phyloP scores from a whole-genome alignment of 2,797 vertebrate genomes.

The Poeciliopsis presidionis region DNA sequence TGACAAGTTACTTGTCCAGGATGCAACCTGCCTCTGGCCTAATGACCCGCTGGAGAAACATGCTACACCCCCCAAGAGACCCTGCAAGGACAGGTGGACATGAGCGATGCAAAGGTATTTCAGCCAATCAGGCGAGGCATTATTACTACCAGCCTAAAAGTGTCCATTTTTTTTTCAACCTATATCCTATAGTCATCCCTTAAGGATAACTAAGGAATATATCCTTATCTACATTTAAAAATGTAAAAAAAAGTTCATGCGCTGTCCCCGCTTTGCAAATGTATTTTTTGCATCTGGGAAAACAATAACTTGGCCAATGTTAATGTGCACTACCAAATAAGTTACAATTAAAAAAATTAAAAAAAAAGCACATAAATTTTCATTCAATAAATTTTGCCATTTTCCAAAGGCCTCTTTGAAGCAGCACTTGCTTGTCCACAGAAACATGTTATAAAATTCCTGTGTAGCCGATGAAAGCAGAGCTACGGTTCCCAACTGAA shows the following conservation, averaged over 20 bases:
- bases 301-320: background rate
- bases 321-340: too few species aligned
- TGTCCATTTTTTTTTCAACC: too few species aligned
- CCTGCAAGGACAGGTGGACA: too few species aligned
- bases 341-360: too few species aligned
- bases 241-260: background rate
- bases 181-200: background rate
- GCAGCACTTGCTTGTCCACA: background rate
- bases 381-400: background rate
- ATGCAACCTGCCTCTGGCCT: background rate
- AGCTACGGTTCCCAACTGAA: slow-evolving; percentile 38
- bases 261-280: background rate
- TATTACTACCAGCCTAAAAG: too few species aligned
- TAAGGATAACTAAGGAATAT: background rate
- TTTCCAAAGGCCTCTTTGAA: background rate
- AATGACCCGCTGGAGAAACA: background rate
- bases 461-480: slow-evolving; percentile 17
- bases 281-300: background rate
- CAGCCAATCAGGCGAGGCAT: too few species aligned
- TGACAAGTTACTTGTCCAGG: background rate
- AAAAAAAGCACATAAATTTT: background rate
- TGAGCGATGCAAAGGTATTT: too few species aligned
- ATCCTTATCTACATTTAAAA: background rate
- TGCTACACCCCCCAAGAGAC: too few species aligned
- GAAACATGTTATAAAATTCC: background rate